phyloP scores from a whole-genome alignment of 2,113 vertebrate genomes.

The Myrmophylax atrothorax region DNA sequence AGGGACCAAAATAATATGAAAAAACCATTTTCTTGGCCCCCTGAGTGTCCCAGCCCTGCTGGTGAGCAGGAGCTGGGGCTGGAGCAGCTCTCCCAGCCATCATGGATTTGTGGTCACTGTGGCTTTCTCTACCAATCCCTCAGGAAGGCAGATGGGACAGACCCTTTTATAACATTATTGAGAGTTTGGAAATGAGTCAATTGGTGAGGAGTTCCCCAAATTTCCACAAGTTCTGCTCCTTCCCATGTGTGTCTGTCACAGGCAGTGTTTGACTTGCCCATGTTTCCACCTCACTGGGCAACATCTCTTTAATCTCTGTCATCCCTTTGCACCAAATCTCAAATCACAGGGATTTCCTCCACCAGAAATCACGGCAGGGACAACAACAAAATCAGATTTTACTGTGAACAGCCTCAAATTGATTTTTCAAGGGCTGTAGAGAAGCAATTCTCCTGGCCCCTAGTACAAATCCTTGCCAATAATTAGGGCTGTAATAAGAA shows the following conservation, averaged over 20 bases:
- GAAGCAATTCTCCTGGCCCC: not conserved
- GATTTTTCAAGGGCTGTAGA: not conserved
- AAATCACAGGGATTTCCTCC: not conserved
- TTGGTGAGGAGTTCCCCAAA: not conserved
- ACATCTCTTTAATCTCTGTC: not conserved
- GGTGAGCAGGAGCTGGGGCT: not conserved
- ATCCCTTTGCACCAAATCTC: not conserved
- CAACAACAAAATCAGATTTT: not conserved
- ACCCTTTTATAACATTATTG: not conserved
- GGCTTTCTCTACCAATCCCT: not conserved
- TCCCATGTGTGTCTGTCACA: not conserved
- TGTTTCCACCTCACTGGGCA: not conserved
- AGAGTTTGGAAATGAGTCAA: not conserved
- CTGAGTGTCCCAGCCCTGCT: not conserved
- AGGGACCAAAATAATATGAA: not conserved
- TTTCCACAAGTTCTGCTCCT: not conserved
- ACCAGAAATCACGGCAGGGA: not conserved
- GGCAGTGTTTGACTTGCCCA: not conserved
- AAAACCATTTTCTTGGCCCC: not conserved
- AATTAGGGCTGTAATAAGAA: not conserved
- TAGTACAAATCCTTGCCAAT: not conserved
- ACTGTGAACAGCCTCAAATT: not conserved
- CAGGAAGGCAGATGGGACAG: not conserved
- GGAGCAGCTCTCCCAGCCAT: not conserved
- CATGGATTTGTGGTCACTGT: not conserved